Evolutionary conservation across 1,140 invertebrate species (phyloP).

Genomic region (Ceratina australensis): DNA sequence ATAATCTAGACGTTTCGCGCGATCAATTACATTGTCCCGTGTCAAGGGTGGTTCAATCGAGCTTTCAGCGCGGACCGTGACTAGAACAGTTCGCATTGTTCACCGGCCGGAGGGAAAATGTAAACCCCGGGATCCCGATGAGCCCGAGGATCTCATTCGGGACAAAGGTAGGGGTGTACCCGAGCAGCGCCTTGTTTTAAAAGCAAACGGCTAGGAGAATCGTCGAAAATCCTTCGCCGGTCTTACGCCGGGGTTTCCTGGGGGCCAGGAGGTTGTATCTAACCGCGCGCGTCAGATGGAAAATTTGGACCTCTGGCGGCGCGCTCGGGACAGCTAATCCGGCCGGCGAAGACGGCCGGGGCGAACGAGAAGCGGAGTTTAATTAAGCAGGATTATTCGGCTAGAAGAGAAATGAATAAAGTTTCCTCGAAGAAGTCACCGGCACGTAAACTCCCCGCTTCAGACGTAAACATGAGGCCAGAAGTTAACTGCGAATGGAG

Average conservation of each 20-base stretch:
- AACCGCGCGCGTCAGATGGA: not conserved
- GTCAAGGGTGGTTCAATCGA: constrained; percentile 8
- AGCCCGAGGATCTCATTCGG: too few species aligned
- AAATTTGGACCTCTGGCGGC: not conserved
- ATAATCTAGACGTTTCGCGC: constrained; percentile 34
- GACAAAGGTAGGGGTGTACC: not conserved
- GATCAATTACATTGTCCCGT: constrained; percentile 41
- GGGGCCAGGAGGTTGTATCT: too few species aligned
- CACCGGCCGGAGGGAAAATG: constrained; percentile 17
- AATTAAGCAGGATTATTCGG: constrained; percentile 66
- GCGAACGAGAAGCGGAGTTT: constrained; percentile 57
- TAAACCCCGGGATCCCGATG: constrained; percentile 29
- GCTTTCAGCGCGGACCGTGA: not conserved
- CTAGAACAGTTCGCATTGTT: constrained; percentile 31
- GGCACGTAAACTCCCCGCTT: constrained; percentile 1
- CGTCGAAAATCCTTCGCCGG: not conserved
- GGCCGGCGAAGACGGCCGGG: constrained; percentile 3
- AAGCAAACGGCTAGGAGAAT: not conserved
- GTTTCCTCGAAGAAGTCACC: constrained; percentile 60
- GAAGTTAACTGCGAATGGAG: not conserved
- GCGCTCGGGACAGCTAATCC: constrained; percentile 30
- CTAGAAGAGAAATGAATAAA: constrained; percentile 64
- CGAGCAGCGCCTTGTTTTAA: constrained; percentile 6
- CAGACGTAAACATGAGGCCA: constrained; percentile 13
- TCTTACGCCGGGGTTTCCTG: too few species aligned